Conservation (phyloP, 1,140 invertebrate species). For the Polypedilum vanderplanki region DNA sequence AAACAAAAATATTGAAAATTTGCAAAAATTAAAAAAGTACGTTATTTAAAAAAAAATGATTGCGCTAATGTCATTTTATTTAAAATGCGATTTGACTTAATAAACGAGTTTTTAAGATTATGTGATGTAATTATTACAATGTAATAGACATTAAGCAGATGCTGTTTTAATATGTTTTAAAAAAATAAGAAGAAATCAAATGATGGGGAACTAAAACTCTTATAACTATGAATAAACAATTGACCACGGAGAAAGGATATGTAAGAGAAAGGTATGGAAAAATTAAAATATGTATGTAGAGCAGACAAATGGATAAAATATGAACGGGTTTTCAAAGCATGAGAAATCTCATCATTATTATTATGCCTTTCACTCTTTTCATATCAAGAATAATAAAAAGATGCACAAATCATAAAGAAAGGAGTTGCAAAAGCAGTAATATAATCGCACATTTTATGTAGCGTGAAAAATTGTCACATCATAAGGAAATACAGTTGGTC, state of each 20-base stretch:
- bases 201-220: not conserved
- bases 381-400: not conserved
- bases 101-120: too few relatives aligned
- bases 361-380: not conserved
- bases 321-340: constrained; percentile 14
- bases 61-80: too few relatives aligned
- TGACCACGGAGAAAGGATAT: constrained; percentile 9
- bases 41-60: too few relatives aligned
- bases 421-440: not conserved
- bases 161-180: too few relatives aligned
- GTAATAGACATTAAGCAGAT: too few relatives aligned
- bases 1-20: too few relatives aligned
- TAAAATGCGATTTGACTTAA: too few relatives aligned
- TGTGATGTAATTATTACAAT: too few relatives aligned
- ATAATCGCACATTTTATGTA: constrained; percentile 13
- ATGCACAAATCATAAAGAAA: not conserved
- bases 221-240: constrained; percentile 14
- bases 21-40: too few relatives aligned
- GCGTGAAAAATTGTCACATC: not conserved
- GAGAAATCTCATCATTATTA: constrained; percentile 2
- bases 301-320: not conserved
- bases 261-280: not conserved
- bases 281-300: not conserved
- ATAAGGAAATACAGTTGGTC: not conserved
- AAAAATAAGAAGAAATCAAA: too few relatives aligned